These are phyloP conservation scores for Autographa pulchrina DNA, from an alignment of 2,888 invertebrate species.

Conservation along the genomic window DNA sequence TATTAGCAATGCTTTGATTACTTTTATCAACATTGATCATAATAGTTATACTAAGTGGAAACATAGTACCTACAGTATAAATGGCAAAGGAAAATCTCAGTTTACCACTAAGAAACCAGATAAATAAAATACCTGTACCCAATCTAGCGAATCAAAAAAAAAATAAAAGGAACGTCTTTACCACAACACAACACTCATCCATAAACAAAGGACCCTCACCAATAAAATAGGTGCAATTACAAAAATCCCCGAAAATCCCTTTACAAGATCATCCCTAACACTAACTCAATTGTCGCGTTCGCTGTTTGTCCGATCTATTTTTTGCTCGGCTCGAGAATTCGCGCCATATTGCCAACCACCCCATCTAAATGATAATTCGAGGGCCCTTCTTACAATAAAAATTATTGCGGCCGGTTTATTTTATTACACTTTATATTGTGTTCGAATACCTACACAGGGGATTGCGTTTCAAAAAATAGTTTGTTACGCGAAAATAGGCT, in stretches of 20 bases:
- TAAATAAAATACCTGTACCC: background rate
- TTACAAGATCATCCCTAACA: conserved; percentile 75
- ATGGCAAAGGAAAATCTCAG: background rate
- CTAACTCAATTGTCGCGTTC: conserved; percentile 80
- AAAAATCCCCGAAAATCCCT: conserved; percentile 69
- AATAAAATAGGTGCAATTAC: conserved; percentile 77
- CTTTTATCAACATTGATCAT: too few relatives aligned
- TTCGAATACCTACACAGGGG: conserved; percentile 74
- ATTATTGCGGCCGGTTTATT: conserved; percentile 88
- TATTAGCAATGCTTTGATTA: background rate
- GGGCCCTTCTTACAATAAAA: conserved; percentile 87
- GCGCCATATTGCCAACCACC: conserved; percentile 85
- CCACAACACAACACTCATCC: conserved; percentile 55
- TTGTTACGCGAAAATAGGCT: conserved; percentile 53
- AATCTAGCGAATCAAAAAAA: background rate
- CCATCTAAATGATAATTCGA: conserved; percentile 89
- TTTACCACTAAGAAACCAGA: background rate
- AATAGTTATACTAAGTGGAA: too few relatives aligned
- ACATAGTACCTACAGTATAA: background rate
- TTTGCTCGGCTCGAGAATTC: conserved; percentile 75
- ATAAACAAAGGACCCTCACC: conserved; percentile 65
- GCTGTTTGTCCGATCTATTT: conserved; percentile 76
- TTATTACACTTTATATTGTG: conserved; percentile 88
- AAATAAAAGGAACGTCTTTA: conserved; percentile 37
- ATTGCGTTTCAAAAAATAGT: conserved; percentile 56